These are phyloP conservation scores for Phortica okadai DNA, from an alignment of 2,888 invertebrate species.

Conservation along the genomic window DNA sequence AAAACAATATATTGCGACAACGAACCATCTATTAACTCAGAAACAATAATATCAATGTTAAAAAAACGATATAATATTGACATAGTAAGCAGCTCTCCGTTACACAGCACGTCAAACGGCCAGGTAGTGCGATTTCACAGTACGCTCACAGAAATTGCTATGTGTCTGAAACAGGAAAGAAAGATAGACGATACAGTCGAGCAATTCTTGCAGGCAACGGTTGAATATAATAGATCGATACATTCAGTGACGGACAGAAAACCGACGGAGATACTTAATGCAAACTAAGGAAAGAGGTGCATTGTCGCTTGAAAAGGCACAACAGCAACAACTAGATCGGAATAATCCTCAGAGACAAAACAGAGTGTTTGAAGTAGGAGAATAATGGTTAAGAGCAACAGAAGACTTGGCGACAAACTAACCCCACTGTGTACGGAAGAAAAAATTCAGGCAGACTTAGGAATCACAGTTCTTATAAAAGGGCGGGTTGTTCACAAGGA, in stretches of 20 bases:
- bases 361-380: conserved; percentile 38
- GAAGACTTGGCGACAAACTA: no score
- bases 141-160: conserved; percentile 39
- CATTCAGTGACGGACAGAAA: conserved; percentile 40
- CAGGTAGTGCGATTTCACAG: conserved; percentile 41
- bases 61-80: conserved; percentile 35
- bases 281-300: conserved; percentile 18
- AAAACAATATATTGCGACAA: conserved; percentile 45
- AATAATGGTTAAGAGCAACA: no score
- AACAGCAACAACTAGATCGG: background rate
- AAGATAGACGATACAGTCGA: no score
- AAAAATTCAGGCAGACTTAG: no score
- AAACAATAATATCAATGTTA: conserved; percentile 41
- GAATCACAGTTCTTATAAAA: no score
- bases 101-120: conserved; percentile 39
- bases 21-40: conserved; percentile 42
- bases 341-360: conserved; percentile 37
- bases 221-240: no score
- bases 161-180: conserved; percentile 39
- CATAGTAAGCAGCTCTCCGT: conserved; percentile 37
- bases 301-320: background rate
- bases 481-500: background rate
- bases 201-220: no score
- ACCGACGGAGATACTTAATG: conserved; percentile 38
- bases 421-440: no score